Percentiles rank a stretch among this genome's conserved stretches.
Conservation (phyloP, 2,113 vertebrate genomes). For the Argyrosomus japonicus region DNA sequence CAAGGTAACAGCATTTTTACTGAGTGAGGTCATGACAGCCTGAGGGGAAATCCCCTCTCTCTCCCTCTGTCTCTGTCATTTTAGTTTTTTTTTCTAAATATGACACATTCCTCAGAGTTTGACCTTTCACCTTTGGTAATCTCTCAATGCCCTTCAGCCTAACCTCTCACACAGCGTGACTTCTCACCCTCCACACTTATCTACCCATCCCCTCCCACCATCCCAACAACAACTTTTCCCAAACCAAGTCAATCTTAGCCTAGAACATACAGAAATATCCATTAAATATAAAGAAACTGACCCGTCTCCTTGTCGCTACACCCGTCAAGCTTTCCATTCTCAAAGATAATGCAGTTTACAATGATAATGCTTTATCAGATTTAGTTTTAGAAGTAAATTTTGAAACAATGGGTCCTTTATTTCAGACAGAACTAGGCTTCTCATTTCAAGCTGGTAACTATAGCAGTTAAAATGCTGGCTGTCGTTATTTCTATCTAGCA, state of each 20-base stretch:
- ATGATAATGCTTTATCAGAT: neutral
- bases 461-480: neutral
- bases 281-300: neutral
- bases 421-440: neutral
- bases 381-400: neutral
- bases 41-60: neutral
- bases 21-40: constrained; percentile 36
- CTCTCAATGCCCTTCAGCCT: neutral
- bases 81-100: constrained; percentile 30
- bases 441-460: neutral
- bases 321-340: too few relatives aligned
- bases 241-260: neutral
- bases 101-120: constrained; percentile 44
- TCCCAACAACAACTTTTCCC: neutral
- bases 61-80: neutral
- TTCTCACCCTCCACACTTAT: neutral
- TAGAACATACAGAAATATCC: neutral
- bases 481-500: too few relatives aligned
- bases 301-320: neutral
- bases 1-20: constrained; percentile 11
- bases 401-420: neutral
- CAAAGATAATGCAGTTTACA: neutral
- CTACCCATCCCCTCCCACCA: neutral
- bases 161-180: neutral
- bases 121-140: constrained; percentile 26